phyloP scores from a whole-genome alignment of 1,140 invertebrate species.

The Antheraea mylitta region DNA sequence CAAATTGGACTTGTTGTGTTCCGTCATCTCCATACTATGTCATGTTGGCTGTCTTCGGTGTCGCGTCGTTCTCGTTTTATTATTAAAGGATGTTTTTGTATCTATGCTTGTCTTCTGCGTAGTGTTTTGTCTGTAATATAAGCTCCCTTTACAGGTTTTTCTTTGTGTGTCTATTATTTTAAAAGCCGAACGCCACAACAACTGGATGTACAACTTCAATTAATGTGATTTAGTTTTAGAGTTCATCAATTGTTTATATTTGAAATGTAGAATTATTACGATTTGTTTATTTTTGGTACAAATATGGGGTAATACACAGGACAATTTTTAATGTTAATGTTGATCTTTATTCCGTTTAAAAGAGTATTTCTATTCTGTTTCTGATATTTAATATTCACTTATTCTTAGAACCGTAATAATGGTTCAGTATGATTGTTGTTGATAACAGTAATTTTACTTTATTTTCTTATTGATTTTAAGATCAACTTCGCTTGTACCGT shows the following conservation, averaged over 20 bases:
- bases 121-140: slow-evolving; percentile 24
- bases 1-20: slow-evolving; percentile 54
- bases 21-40: slow-evolving; percentile 57
- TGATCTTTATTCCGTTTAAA: too few relatives aligned
- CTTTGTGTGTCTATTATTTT: background rate
- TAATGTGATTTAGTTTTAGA: too few relatives aligned
- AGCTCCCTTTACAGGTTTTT: slow-evolving; percentile 31
- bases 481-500: background rate
- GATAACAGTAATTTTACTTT: too few relatives aligned
- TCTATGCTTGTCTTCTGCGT: slow-evolving; percentile 34
- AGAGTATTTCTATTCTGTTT: too few relatives aligned
- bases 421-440: too few relatives aligned
- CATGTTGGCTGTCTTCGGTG: slow-evolving; percentile 47
- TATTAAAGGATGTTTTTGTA: slow-evolving; percentile 19
- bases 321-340: too few relatives aligned
- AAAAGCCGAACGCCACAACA: background rate
- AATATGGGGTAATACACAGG: too few relatives aligned
- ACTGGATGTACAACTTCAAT: background rate
- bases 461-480: background rate
- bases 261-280: background rate
- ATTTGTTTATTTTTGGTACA: too few relatives aligned
- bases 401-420: too few relatives aligned
- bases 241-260: background rate
- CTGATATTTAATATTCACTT: too few relatives aligned
- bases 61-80: slow-evolving; percentile 32